Evolutionary conservation across 2,888 invertebrate genomes (phyloP), one percentile per base, ranked within the genome.

Genomic region (Eupithecia dodoneata): DNA sequence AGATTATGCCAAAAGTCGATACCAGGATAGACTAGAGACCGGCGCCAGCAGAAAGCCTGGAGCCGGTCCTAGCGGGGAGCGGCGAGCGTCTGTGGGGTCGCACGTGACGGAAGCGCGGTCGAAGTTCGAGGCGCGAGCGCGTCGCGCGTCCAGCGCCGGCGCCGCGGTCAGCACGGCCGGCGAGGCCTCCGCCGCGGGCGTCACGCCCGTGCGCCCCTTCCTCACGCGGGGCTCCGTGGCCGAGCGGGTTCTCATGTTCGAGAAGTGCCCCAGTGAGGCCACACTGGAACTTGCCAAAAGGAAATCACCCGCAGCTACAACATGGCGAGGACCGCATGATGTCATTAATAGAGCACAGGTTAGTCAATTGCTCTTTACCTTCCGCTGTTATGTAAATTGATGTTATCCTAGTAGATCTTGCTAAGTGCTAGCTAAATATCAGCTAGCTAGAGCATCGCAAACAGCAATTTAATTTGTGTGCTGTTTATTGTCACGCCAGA

Each of bases 171-270:
- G 92, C 66, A 87, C 90, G 45, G 87, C 90, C 72, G 97, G 98
- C 6, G 94, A 93, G 78, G 82, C 93, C 71, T 91, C 92, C 71
- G 87, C 93, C 70, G 87, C 82, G 44, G 94, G 92, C 63, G 87
- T 90, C 45, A 87, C 92, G 73, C 98, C 98, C 7, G 97, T 98
- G 76, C 95, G 98, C 73, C 98, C 98, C 18, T 98, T 98, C 92
- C 95, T 98, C 74, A 98, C 98, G 66, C 96, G 98, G 78, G 98
- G 98, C 44, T 98, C 98, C 6, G 98, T 98, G 3, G 98, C 98
- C 44, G 98, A 98, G 89, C 95, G 98, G 71, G 98, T 98, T 81
- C 96, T 98, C 81, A 98, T 98, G 92, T 98, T 98, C 90, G 98
- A 98, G 92, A 97, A 97, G 91, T 98, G 98, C 87, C 98, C 98